phyloP scores from a whole-genome alignment of 2,113 vertebrate genomes.

The Butorides virescens region DNA sequence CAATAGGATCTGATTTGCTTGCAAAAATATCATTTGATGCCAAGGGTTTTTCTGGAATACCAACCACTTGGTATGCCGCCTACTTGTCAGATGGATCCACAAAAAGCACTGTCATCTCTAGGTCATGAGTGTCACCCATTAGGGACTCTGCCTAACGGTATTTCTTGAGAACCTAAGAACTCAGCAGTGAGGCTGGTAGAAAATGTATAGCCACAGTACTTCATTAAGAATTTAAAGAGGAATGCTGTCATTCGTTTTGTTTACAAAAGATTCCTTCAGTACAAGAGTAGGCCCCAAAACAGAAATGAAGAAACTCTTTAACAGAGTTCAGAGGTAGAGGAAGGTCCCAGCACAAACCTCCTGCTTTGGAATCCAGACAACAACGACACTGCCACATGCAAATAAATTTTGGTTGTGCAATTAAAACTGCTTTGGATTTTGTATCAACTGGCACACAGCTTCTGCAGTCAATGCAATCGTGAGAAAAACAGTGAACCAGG shows the following conservation, averaged over 20 bases:
- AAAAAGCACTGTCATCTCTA: conserved; percentile 9
- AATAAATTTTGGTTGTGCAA: neutral
- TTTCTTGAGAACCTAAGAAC: neutral
- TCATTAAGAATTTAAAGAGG: neutral
- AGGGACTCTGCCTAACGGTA: neutral
- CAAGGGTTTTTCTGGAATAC: conserved; percentile 31
- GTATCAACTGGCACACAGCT: neutral
- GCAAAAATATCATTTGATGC: conserved; percentile 42
- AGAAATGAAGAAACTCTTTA: neutral
- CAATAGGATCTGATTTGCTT: conserved; percentile 37
- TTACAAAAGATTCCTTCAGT: neutral
- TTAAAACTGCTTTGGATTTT: neutral
- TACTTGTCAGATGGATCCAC: neutral
- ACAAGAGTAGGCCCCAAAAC: neutral
- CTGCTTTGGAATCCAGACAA: neutral
- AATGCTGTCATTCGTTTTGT: neutral
- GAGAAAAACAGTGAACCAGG: neutral
- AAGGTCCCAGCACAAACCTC: neutral
- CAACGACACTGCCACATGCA: neutral
- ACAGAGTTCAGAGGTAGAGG: neutral
- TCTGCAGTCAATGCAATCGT: neutral
- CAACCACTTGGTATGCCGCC: neutral
- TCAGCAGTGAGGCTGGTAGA: neutral
- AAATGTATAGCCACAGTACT: neutral
- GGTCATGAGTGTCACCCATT: neutral